phyloP scores from a whole-genome alignment of 2,888 invertebrate genomes.

The Spicauda simplicius region DNA sequence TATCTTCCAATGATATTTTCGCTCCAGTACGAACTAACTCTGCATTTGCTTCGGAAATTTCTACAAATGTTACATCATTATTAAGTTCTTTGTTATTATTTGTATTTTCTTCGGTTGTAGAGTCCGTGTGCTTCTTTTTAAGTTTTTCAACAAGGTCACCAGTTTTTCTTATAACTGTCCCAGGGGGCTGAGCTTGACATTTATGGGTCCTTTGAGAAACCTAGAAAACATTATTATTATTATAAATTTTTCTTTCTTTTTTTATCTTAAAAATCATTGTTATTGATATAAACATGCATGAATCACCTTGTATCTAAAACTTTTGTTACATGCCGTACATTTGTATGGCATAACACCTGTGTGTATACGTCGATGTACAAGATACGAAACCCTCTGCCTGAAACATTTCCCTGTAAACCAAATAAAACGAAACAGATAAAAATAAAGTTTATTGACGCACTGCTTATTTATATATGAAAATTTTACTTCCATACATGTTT shows the following conservation, averaged over 20 bases:
- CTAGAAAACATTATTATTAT: constrained; percentile 58
- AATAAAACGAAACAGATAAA: constrained; percentile 46
- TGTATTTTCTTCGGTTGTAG: constrained; percentile 1
- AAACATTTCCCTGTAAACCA: constrained; percentile 90
- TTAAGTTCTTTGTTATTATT: constrained; percentile 33
- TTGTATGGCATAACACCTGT: constrained; percentile 95
- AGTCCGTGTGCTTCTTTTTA: constrained; percentile 64
- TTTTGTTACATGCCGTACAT: constrained; percentile 91
- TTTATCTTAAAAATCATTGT: background rate
- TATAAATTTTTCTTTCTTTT: background rate
- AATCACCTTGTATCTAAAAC: constrained; percentile 91
- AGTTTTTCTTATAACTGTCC: constrained; percentile 79
- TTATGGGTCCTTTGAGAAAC: constrained; percentile 94
- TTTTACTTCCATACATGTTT: no score
- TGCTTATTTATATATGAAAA: no score
- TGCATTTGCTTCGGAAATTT: constrained; percentile 72
- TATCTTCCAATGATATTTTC: constrained; percentile 76
- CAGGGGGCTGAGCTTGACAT: constrained; percentile 87
- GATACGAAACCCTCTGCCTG: constrained; percentile 93
- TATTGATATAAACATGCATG: background rate
- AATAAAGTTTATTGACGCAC: background rate
- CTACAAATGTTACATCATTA: constrained; percentile 50
- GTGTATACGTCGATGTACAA: constrained; percentile 93
- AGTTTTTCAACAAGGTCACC: constrained; percentile 80
- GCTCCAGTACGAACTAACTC: constrained; percentile 76